phyloP scores from a whole-genome alignment of 2,888 invertebrate species.

The Malthinus flaveolus region DNA sequence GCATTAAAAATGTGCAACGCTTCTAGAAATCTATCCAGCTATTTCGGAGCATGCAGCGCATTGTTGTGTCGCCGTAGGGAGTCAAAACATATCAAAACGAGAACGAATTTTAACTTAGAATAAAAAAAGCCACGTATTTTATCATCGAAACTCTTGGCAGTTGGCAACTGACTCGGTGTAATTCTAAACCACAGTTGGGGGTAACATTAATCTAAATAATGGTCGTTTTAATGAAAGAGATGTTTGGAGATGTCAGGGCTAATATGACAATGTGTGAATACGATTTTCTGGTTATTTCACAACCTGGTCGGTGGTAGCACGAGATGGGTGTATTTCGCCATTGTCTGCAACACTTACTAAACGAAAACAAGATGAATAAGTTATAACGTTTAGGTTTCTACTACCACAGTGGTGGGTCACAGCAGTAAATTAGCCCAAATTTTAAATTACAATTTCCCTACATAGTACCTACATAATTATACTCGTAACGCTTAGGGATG shows the following conservation, averaged over 20 bases:
- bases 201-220: constrained; percentile 58
- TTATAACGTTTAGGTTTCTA: constrained; percentile 9
- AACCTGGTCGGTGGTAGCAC: constrained; percentile 41
- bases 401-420: no score
- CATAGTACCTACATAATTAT: no score
- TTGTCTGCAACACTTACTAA: constrained; percentile 1
- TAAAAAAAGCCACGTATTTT: constrained; percentile 49
- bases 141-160: constrained; percentile 48
- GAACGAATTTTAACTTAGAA: constrained; percentile 46
- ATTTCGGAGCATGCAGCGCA: constrained; percentile 36
- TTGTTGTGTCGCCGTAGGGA: constrained; percentile 45
- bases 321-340: background rate
- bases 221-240: constrained; percentile 56
- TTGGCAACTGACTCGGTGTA: constrained; percentile 50
- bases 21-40: constrained; percentile 43
- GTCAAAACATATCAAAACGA: constrained; percentile 48
- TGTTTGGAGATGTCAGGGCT: constrained; percentile 56
- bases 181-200: constrained; percentile 55
- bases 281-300: constrained; percentile 56
- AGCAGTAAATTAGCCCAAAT: no score
- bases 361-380: constrained; percentile 16
- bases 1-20: constrained; percentile 46
- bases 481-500: background rate
- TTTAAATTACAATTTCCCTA: no score
- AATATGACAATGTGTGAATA: constrained; percentile 58